These are phyloP conservation scores for Ctenoplectra terminalis DNA, from an alignment of 1,140 invertebrate species.

Conservation along the genomic window DNA sequence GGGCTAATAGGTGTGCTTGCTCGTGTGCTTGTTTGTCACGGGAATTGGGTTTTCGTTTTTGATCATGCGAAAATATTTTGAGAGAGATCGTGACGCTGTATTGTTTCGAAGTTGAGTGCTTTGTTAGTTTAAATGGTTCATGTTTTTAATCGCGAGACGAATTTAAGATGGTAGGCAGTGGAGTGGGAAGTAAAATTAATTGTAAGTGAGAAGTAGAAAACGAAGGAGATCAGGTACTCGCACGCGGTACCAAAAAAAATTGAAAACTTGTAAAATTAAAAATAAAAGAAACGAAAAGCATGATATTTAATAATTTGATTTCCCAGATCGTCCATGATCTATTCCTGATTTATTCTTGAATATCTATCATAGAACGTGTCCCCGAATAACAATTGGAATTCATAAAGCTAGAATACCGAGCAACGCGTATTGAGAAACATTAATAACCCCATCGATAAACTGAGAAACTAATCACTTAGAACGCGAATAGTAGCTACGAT, in stretches of 20 bases:
- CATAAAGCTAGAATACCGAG: background rate
- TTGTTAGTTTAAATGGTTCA: too few species aligned
- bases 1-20: background rate
- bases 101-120: too few species aligned
- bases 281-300: too few species aligned
- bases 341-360: too few species aligned
- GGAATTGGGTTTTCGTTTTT: background rate
- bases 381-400: background rate
- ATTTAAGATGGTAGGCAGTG: too few species aligned
- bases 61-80: background rate
- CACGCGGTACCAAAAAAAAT: too few species aligned
- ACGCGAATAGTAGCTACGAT: background rate
- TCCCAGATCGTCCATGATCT: background rate
- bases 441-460: background rate
- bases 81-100: background rate
- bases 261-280: too few species aligned
- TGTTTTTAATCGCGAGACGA: too few species aligned
- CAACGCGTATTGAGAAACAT: background rate
- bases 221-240: too few species aligned
- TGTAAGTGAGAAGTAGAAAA: too few species aligned
- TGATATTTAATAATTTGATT: too few species aligned
- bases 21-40: background rate
- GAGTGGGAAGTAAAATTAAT: too few species aligned
- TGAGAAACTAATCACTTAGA: slow-evolving; percentile 15
- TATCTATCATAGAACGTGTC: background rate